Percentiles rank a stretch among this genome's conserved stretches.
Evolutionary conservation across 2,888 invertebrate species (phyloP).

Genomic region (Drosophila engyochracea): DNA sequence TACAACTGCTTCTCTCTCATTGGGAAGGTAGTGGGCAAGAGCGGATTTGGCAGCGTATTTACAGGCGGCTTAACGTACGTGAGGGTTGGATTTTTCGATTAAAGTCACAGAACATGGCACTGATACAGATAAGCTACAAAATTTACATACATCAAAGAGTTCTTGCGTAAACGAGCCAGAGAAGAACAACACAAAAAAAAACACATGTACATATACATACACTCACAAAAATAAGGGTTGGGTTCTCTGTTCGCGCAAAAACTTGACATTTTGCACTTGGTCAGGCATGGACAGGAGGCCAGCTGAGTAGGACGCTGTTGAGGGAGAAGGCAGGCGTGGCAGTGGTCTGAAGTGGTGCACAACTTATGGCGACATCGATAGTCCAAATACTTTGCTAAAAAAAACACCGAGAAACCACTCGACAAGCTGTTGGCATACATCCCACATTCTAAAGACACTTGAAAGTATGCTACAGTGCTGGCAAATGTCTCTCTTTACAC

Average conservation of each 20-base stretch:
- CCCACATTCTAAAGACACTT: constrained; percentile 71
- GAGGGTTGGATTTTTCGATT: constrained; percentile 73
- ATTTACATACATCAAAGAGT: constrained; percentile 74
- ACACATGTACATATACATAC: constrained; percentile 13
- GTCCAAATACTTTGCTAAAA: constrained; percentile 72
- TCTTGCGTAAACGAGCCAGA: constrained; percentile 41
- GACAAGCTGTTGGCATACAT: constrained; percentile 83
- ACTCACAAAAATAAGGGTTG: constrained; percentile 9
- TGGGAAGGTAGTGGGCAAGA: constrained; percentile 30
- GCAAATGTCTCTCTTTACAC: constrained; percentile 57
- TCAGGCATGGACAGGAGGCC: constrained; percentile 64
- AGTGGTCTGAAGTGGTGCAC: constrained; percentile 68
- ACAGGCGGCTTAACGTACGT: constrained; percentile 58
- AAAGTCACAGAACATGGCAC: constrained; percentile 50
- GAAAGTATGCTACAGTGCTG: constrained; percentile 76
- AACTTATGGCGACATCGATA: constrained; percentile 81
- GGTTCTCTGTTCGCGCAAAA: constrained; percentile 31
- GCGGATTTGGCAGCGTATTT: constrained; percentile 59
- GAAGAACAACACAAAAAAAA: constrained; percentile 12
- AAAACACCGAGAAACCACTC: constrained; percentile 70
- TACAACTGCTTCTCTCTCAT: constrained; percentile 42
- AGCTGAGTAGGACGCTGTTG: constrained; percentile 3
- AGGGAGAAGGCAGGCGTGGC: constrained; percentile 17
- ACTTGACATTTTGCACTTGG: constrained; percentile 80
- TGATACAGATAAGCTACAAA: constrained; percentile 70